A percentile compares a stretch with the other conserved stretches of the same genome.
These are phyloP conservation scores for Monomorium pharaonis DNA, from an alignment of 1,140 invertebrate genomes.

Conservation along the genomic window DNA sequence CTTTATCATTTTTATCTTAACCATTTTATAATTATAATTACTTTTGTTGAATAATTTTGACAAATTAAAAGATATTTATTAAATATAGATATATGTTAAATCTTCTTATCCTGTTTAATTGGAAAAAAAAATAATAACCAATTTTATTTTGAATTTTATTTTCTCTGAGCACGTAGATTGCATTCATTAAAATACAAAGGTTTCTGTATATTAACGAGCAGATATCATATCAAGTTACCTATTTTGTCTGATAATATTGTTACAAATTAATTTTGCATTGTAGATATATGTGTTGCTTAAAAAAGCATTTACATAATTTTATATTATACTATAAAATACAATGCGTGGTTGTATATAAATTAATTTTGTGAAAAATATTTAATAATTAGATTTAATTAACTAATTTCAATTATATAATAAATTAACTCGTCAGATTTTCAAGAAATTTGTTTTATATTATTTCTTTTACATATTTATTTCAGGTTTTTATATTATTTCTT, in stretches of 20 bases:
- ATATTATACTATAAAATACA: conserved; percentile 6
- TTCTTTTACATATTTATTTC: not conserved
- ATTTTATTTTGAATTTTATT: conserved; percentile 47
- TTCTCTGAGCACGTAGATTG: conserved; percentile 2
- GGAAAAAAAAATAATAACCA: conserved; percentile 29
- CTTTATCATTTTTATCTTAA: not conserved
- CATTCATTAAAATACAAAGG: conserved; percentile 55
- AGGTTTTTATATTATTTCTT: not conserved
- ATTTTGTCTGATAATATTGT: conserved; percentile 55
- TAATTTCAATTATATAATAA: not conserved
- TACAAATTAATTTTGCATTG: conserved; percentile 41
- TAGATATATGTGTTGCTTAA: conserved; percentile 22
- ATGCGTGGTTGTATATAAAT: not conserved
- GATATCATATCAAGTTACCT: conserved; percentile 52
- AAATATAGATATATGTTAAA: not conserved
- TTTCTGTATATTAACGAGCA: conserved; percentile 58
- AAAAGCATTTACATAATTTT: conserved; percentile 17
- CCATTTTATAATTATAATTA: not conserved
- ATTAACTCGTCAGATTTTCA: not conserved
- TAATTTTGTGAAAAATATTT: not conserved
- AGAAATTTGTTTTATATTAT: not conserved
- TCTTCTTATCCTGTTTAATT: conserved; percentile 32
- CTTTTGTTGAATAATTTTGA: not conserved
- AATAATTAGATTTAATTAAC: not conserved
- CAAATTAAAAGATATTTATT: not conserved